Evolutionary conservation across 2,797 vertebrate species (phyloP), one percentile per base, ranked within the genome.

Genomic region (Pangasius djambal): DNA sequence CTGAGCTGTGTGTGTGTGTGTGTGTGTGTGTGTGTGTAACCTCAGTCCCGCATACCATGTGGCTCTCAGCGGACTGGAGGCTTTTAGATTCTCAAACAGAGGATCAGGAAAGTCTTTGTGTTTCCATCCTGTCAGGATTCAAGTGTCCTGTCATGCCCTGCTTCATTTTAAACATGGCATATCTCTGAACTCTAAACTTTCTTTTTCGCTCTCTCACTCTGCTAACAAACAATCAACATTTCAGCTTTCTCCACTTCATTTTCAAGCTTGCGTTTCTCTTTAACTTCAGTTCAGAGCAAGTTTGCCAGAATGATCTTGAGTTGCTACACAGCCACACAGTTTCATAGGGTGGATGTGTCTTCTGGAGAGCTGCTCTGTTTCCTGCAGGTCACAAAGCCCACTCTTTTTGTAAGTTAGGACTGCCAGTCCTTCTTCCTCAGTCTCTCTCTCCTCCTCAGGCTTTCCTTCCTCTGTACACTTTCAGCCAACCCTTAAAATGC

Each of bases 51-150:
- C 89, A 92, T 92, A 90, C 89, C 93, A 90, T 75, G 87, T 70
- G 52, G 85, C 90, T 91, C 91, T 92, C 90, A 93, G 89, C 70
- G 88, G 91, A 91, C 92, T 90, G 90, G 92, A 91, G 88, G 87
- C 89, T 84, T 91, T 89, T 52, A 89, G 61, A 91, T 89, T 93
- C 74, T 92, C 93, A 90, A 88, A 86, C 93, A 92, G 90, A 78
- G 90, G 91, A 92, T 93, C 92, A 90, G 89, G 91, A 90, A 92
- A 89, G 69, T 89, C 87, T 91, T 84, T 88, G 88, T 93, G 90
- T 96, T 95, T 96, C 94, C 95, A 95, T 96, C 90, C 92, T 93
- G 93, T 95, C 94, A 95, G 93, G 92, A 93, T 85, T 84, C 77
- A 92, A 92, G 74, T 90, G 90, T 77, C 92, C 86, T n/a, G 59